Percentiles rank a stretch among this genome's conserved stretches.
These are phyloP conservation scores for Catostylus mosaicus DNA, from an alignment of 30 jellyfish, hydroid and myxozoan species.

Conservation along the genomic window DNA sequence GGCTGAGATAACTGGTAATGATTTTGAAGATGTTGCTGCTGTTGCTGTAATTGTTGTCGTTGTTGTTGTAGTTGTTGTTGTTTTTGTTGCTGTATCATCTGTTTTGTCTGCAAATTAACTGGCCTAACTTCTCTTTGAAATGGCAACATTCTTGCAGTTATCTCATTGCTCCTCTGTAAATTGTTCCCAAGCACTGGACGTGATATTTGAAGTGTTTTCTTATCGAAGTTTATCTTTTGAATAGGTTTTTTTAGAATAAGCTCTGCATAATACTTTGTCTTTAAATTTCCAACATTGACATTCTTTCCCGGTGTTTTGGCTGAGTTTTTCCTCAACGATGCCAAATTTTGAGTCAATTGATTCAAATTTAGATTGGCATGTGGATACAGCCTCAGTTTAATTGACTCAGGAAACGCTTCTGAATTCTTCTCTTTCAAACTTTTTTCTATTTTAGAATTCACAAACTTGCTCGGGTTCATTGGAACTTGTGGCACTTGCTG, in stretches of 20 bases:
- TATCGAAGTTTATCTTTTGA: neutral
- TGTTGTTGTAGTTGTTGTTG: neutral
- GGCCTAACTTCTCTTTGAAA: conserved; percentile 29
- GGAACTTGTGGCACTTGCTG: neutral
- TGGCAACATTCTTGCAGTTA: conserved; percentile 17
- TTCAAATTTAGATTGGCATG: conserved; percentile 1
- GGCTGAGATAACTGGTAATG: conserved; percentile 6
- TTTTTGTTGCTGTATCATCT: neutral
- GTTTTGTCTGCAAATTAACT: neutral
- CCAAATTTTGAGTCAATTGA: neutral
- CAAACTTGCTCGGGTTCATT: neutral
- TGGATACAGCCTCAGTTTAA: conserved; percentile 29
- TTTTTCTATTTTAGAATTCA: neutral
- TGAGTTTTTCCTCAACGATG: neutral
- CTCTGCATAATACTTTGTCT: conserved; percentile 25
- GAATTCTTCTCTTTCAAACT: neutral
- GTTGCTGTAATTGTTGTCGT: neutral
- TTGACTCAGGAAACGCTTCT: conserved; percentile 21
- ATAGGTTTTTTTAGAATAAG: conserved; percentile 10
- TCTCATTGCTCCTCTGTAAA: neutral
- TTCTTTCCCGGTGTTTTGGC: neutral
- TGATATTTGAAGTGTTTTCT: neutral
- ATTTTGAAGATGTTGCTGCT: neutral
- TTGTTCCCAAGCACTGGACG: neutral
- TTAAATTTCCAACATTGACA: neutral